phyloP scores from a whole-genome alignment of 2,113 vertebrate species.

The Micromys minutus region DNA sequence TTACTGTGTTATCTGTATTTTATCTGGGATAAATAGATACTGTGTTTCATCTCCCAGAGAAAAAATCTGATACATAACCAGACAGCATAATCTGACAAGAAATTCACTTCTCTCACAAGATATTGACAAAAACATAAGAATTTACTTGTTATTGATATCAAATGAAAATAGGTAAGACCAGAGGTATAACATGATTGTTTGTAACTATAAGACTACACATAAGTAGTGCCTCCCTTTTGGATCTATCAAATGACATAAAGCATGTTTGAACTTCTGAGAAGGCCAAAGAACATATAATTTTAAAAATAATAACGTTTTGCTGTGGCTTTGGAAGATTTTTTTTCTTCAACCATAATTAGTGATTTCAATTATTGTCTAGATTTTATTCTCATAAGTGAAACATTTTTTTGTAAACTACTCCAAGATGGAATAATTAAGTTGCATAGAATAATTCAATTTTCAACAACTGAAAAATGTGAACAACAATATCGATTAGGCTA shows the following conservation, averaged over 20 bases:
- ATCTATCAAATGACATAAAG: not conserved
- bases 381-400: not conserved
- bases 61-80: not conserved
- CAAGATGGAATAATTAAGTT: not conserved
- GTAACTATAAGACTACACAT: not conserved
- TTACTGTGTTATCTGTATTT: not conserved
- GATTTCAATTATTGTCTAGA: not conserved
- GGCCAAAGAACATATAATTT: not conserved
- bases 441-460: slow-evolving; percentile 1
- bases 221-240: not conserved
- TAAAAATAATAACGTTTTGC: not conserved
- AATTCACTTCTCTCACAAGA: not conserved
- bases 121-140: not conserved
- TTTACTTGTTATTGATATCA: not conserved
- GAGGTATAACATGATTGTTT: not conserved
- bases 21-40: not conserved
- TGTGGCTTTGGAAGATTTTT: not conserved
- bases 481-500: not conserved
- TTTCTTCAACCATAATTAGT: not conserved
- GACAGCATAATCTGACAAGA: not conserved
- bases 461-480: not conserved
- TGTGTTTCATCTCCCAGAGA: not conserved
- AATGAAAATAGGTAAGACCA: not conserved
- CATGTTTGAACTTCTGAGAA: not conserved
- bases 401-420: not conserved